phyloP scores from a whole-genome alignment of 2,113 vertebrate species.

The Gulo gulo region DNA sequence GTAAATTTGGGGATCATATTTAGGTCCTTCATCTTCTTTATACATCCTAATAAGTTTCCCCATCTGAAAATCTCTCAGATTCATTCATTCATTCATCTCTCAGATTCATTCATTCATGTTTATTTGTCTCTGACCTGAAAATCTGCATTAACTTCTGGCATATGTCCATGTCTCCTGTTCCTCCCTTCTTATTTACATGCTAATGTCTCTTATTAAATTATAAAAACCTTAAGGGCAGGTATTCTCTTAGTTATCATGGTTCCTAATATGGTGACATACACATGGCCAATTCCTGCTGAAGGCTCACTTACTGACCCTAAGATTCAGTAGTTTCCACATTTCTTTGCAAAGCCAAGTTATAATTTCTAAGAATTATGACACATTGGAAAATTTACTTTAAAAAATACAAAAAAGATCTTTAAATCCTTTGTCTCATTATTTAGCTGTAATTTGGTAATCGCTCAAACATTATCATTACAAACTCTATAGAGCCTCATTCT shows the following conservation, averaged over 20 bases:
- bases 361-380: background rate
- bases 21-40: background rate
- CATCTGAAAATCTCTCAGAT: background rate
- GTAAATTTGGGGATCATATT: background rate
- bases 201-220: background rate
- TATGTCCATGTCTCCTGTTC: background rate
- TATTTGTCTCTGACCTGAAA: background rate
- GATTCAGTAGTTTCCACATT: background rate
- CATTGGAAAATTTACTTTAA: background rate
- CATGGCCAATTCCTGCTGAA: background rate
- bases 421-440: background rate
- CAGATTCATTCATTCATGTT: background rate
- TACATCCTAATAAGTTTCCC: background rate
- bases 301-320: background rate
- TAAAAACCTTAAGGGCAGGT: background rate
- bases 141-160: background rate
- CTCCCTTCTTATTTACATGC: background rate
- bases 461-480: slow-evolving; percentile 16
- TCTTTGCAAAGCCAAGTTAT: background rate
- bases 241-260: background rate
- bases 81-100: background rate
- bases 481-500: background rate
- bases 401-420: slow-evolving; percentile 9
- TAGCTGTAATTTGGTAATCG: background rate
- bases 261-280: background rate